A percentile compares a stretch with the other conserved stretches of the same genome.
Conservation (phyloP, 2,797 vertebrate species). For the Falco naumanni region DNA sequence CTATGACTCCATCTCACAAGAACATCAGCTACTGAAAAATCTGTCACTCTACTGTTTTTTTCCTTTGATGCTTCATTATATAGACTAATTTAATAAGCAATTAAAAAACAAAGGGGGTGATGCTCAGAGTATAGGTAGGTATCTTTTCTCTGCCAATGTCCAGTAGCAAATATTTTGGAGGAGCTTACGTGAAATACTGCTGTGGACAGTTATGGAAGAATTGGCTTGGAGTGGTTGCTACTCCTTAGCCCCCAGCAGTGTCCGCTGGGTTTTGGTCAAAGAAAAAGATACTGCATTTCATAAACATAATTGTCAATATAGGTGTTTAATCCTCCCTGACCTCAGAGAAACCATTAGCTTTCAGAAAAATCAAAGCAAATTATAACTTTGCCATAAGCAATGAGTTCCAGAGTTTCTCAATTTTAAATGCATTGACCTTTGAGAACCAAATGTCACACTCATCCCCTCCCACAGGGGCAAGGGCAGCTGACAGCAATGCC, state of each 20-base stretch:
- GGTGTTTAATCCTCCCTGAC: not conserved
- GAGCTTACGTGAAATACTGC: not conserved
- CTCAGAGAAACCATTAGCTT: not conserved
- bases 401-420: not conserved
- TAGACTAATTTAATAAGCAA: not conserved
- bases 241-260: not conserved
- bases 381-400: not conserved
- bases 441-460: not conserved
- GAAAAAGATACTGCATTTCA: not conserved
- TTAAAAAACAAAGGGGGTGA: not conserved
- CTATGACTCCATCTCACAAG: not conserved
- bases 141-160: not conserved
- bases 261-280: not conserved
- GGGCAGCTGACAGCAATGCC: not conserved
- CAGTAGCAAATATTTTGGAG: not conserved
- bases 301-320: not conserved
- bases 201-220: not conserved
- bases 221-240: accelerated
- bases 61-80: not conserved
- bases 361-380: not conserved
- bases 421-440: not conserved
- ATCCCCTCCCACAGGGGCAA: accelerated
- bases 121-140: not conserved
- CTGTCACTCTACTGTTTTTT: not conserved
- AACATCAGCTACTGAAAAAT: not conserved